Percentiles rank a stretch among this genome's conserved stretches.
Conservation (phyloP, 92 coral and sea anemone genomes). For the Paragorgia papillata region DNA sequence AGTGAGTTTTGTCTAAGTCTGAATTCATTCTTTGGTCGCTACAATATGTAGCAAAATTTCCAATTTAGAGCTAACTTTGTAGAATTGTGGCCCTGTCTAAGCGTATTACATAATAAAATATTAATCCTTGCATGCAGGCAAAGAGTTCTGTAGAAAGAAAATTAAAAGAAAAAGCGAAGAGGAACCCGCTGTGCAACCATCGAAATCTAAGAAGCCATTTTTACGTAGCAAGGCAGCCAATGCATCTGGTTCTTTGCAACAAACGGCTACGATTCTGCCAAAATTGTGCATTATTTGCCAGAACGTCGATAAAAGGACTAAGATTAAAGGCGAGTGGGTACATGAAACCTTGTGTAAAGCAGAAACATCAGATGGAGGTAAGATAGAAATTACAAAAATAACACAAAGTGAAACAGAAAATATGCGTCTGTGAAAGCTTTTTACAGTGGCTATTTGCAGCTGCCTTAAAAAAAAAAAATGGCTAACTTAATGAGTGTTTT, state of each 20-base stretch:
- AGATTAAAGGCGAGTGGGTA: slow-evolving; percentile 27
- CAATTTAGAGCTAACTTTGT: neutral
- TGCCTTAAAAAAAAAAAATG: neutral
- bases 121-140: slow-evolving; percentile 14
- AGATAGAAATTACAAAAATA: slow-evolving; percentile 12
- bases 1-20: too few species aligned
- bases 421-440: slow-evolving; percentile 10
- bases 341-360: slow-evolving; percentile 41
- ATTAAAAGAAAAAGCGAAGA: slow-evolving; percentile 25
- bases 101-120: slow-evolving; percentile 5
- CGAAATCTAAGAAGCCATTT: slow-evolving; percentile 19
- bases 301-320: slow-evolving; percentile 28
- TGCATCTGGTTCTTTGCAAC: slow-evolving; percentile 6
- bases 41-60: neutral
- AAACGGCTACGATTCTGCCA: slow-evolving; percentile 17
- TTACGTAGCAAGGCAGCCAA: slow-evolving; percentile 22
- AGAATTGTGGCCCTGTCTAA: neutral
- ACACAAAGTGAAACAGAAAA: neutral
- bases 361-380: slow-evolving; percentile 41
- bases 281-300: slow-evolving; percentile 26
- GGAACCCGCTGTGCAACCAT: slow-evolving; percentile 25
- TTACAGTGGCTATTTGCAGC: slow-evolving; percentile 2
- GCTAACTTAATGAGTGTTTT: slow-evolving; percentile 1
- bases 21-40: neutral
- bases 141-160: slow-evolving; percentile 22